A percentile compares a stretch with the other conserved stretches of the same genome.
Conservation (phyloP, 1,140 invertebrate species). For the Cydia pomonella region DNA sequence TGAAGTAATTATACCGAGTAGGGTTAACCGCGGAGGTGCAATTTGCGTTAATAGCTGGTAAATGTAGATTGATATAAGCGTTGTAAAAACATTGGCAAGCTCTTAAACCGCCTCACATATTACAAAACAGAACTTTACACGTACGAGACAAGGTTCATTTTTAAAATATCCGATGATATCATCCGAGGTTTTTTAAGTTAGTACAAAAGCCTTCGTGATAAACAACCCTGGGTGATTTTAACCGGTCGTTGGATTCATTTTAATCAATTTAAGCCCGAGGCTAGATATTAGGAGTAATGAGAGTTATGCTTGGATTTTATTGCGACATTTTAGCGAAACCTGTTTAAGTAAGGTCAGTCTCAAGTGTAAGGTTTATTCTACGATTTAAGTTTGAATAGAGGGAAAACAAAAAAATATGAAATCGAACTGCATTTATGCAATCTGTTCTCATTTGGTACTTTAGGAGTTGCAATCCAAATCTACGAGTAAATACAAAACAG, state of each 20-base stretch:
- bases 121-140: neutral
- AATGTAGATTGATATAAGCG: slow-evolving; percentile 21
- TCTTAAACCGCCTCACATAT: neutral
- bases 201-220: neutral
- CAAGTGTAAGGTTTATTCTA: neutral
- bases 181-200: neutral
- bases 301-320: slow-evolving; percentile 4
- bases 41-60: slow-evolving; percentile 29
- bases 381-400: neutral
- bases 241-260: slow-evolving; percentile 4
- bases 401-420: neutral
- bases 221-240: slow-evolving; percentile 16
- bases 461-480: too few species aligned
- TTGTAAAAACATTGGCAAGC: slow-evolving; percentile 1
- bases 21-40: slow-evolving; percentile 12
- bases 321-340: slow-evolving; percentile 14
- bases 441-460: too few species aligned
- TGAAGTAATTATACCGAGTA: neutral
- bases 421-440: neutral
- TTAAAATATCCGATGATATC: neutral
- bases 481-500: too few species aligned
- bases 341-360: neutral
- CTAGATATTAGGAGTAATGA: slow-evolving; percentile 4
- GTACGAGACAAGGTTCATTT: neutral
- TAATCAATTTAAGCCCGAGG: slow-evolving; percentile 9